A percentile compares a stretch with the other conserved stretches of the same genome.
Conservation (phyloP, 2,888 invertebrate genomes). For the Diarsia mendica region DNA sequence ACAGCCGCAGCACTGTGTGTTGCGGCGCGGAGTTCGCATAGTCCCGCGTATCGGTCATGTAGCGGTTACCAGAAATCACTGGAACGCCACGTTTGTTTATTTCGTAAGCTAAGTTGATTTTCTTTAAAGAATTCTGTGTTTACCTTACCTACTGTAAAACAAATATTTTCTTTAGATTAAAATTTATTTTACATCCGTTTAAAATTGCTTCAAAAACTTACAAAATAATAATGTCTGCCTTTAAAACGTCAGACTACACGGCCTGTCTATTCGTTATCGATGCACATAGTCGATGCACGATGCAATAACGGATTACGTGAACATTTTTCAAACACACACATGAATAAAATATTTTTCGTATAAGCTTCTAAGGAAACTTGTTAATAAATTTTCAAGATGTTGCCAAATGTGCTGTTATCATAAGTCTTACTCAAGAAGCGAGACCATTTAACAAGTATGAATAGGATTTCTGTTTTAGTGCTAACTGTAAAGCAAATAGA, state of each 20-base stretch:
- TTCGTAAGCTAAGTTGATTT: background rate
- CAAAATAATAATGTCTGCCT: background rate
- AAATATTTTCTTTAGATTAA: background rate
- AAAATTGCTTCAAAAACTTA: background rate
- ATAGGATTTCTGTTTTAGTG: background rate
- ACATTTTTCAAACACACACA: slow-evolving; percentile 44
- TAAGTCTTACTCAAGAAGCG: slow-evolving; percentile 9
- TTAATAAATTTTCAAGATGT: slow-evolving; percentile 22
- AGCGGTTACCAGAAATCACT: background rate
- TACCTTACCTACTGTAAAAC: background rate
- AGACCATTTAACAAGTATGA: background rate
- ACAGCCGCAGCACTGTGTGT: background rate
- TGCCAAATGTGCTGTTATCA: slow-evolving; percentile 1
- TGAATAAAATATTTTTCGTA: slow-evolving; percentile 47
- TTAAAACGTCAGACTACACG: slow-evolving; percentile 5
- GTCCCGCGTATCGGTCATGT: background rate
- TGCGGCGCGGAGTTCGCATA: background rate
- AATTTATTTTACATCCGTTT: background rate
- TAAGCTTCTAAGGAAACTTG: slow-evolving; percentile 11
- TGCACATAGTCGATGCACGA: slow-evolving; percentile 26
- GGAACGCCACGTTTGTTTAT: too few relatives aligned
- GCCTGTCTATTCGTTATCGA: slow-evolving; percentile 25
- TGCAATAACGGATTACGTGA: slow-evolving; percentile 42
- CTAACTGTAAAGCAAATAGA: background rate
- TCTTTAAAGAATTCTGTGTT: background rate